These are phyloP conservation scores for Nymphicus hollandicus DNA, from an alignment of 2,113 vertebrate species.

Conservation along the genomic window DNA sequence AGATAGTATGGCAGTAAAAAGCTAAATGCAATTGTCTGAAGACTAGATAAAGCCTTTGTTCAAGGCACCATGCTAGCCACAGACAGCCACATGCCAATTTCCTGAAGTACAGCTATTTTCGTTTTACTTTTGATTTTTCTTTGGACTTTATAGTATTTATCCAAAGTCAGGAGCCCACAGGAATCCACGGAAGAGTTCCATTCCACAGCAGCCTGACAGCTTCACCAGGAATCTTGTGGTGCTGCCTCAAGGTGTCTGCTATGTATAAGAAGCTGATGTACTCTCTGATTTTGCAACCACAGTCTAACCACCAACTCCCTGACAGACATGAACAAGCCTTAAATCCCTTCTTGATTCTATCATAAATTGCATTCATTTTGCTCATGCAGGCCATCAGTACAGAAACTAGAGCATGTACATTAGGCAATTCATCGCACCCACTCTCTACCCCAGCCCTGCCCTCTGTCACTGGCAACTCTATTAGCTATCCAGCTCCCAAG, in stretches of 20 bases:
- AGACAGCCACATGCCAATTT: neutral
- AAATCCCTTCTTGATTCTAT: neutral
- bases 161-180: neutral
- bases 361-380: neutral
- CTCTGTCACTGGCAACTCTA: neutral
- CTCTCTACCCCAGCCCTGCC: neutral
- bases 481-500: neutral
- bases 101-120: neutral
- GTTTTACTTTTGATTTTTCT: neutral
- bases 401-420: rapidly evolving
- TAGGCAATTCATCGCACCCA: neutral
- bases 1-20: neutral
- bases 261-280: neutral
- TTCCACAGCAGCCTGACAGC: neutral
- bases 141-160: neutral
- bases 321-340: neutral
- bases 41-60: neutral
- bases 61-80: neutral
- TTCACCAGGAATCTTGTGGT: neutral
- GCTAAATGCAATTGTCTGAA: neutral
- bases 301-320: neutral
- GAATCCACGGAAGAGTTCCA: neutral
- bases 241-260: neutral
- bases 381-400: neutral
- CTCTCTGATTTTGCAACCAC: neutral